Evolutionary conservation across 2,888 invertebrate species (phyloP), one percentile per base, ranked within the genome.

Genomic region (Callyntrura sp.): DNA sequence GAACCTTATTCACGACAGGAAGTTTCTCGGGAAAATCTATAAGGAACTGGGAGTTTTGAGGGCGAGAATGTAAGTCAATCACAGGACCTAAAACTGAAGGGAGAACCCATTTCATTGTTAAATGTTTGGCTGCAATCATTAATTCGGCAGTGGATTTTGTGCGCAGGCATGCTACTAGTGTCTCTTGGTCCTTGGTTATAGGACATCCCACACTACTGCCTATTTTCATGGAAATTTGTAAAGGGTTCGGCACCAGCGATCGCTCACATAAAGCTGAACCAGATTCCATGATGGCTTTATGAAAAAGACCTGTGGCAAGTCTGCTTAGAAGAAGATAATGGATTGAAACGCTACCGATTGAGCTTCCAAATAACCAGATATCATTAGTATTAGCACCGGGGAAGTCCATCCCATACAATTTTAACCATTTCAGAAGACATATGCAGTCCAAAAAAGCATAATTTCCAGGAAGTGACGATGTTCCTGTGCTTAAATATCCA

Each of bases 401-500:
- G n/a, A 92, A 91, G 25, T 91, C 84, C 11, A 23, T 57, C 9
- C 84, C 90, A 88, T 92, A 88, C n/a, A 65, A 43, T 23, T 88
- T 60, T 65, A 91, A 45, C 92, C 92, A 92, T 65, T 91, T 90
- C 65, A 92, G 55, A 0, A 91, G 70, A 11, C 65, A 23, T 8
- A 91, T 91, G 51, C 89, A 90, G 48, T 92, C 92, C 0, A 90
- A 35, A 12, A 84, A 23, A 20, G 91, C 92, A 60, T 90, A 91
- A 79, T 92, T 92, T 28, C 91, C 91, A 0, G 91, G 86, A 11
- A 92, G 62, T 12, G 43, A 28, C 11, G 88, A 76, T 51, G 90
- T 91, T 35, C 90, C 91, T 11, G 92, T 91, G 23, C 90, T 90
- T 3, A 92, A 68, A 60, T 84, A 92, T 11, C 93, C 93, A 23